Percentiles rank a stretch among this genome's conserved stretches.
Conservation (phyloP, 2,888 invertebrate species). For the Tiliacea aurago region DNA sequence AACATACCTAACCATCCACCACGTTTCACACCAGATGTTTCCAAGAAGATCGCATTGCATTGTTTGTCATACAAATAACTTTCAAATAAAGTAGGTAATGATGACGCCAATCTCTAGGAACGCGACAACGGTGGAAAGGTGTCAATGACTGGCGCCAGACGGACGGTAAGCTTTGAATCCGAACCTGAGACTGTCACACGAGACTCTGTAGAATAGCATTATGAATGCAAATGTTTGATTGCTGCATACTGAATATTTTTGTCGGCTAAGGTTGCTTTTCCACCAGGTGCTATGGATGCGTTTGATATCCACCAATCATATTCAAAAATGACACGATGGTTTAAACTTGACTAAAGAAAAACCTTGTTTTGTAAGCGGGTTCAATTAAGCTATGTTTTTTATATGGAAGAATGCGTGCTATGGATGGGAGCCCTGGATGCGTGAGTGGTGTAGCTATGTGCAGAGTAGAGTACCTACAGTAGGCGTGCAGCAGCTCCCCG, state of each 20-base stretch:
- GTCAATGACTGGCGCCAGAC: slow-evolving; percentile 85
- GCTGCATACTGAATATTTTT: slow-evolving; percentile 35
- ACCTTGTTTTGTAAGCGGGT: too few species aligned
- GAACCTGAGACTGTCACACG: slow-evolving; percentile 79
- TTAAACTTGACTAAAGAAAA: too few species aligned
- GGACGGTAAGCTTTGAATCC: slow-evolving; percentile 75
- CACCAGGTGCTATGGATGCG: too few species aligned
- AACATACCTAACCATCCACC: slow-evolving; percentile 3
- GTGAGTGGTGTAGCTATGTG: too few species aligned
- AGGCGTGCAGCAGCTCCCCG: too few species aligned
- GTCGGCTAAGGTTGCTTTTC: background rate
- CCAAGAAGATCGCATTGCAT: slow-evolving; percentile 52
- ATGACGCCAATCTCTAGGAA: slow-evolving; percentile 59
- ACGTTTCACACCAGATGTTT: slow-evolving; percentile 41
- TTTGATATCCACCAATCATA: too few species aligned
- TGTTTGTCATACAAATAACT: slow-evolving; percentile 54
- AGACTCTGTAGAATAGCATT: slow-evolving; percentile 57
- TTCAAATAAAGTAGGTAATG: slow-evolving; percentile 48
- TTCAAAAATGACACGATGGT: too few species aligned
- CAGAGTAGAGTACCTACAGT: too few species aligned
- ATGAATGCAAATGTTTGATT: slow-evolving; percentile 50
- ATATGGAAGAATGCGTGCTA: too few species aligned
- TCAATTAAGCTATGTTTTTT: too few species aligned
- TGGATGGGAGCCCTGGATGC: too few species aligned
- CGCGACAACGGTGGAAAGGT: slow-evolving; percentile 67